phyloP scores from a whole-genome alignment of 2,113 vertebrate genomes.

The Peromyscus leucopus region DNA sequence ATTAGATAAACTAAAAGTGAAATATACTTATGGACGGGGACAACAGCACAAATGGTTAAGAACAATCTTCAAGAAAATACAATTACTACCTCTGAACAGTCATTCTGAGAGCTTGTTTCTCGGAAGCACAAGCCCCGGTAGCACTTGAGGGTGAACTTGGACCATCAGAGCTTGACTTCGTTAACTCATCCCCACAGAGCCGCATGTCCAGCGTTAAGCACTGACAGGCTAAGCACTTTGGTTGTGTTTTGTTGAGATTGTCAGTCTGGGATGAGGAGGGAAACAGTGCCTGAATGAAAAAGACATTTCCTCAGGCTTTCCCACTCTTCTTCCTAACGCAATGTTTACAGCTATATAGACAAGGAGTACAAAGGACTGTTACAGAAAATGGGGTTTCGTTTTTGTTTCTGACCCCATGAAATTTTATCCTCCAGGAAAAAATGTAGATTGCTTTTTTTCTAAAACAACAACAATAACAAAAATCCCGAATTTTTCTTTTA shows the following conservation, averaged over 20 bases:
- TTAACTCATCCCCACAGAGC: neutral
- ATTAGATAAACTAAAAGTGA: neutral
- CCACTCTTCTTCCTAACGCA: neutral
- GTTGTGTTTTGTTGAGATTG: neutral
- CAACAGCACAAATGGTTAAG: neutral
- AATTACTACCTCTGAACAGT: neutral
- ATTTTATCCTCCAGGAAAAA: neutral
- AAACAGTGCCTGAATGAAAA: neutral
- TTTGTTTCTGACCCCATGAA: neutral
- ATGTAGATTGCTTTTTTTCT: neutral
- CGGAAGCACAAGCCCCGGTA: neutral
- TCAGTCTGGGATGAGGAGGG: neutral
- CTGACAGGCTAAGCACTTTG: neutral
- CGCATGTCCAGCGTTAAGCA: neutral
- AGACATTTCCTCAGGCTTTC: conserved; percentile 24
- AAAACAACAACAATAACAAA: neutral
- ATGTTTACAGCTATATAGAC: neutral
- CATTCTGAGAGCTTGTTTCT: neutral
- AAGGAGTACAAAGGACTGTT: neutral
- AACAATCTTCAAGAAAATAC: neutral
- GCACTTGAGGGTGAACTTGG: neutral
- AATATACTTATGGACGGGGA: neutral
- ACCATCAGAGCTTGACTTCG: neutral
- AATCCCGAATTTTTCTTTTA: neutral
- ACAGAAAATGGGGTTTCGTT: neutral